Evolutionary conservation across 2,113 vertebrate genomes (phyloP).

Genomic region (Apus apus): DNA sequence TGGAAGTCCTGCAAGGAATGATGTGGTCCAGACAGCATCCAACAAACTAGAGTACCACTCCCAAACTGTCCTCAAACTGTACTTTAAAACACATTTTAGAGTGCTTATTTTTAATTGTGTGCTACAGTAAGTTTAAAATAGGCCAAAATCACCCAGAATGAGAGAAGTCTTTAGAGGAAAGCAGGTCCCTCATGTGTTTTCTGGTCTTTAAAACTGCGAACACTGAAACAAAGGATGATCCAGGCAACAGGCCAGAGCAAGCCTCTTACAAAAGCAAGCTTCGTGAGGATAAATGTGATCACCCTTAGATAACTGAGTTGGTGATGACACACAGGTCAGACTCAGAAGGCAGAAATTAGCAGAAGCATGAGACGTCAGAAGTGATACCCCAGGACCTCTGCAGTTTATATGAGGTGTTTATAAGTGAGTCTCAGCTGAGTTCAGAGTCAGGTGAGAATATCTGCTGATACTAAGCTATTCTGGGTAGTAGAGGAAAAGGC

Average conservation of each 20-base stretch:
- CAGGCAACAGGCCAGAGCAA: not conserved
- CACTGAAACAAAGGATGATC: not conserved
- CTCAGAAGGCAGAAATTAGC: not conserved
- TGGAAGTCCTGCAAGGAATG: not conserved
- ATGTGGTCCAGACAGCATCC: not conserved
- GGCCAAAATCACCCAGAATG: not conserved
- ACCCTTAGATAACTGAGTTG: not conserved
- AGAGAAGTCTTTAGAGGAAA: not conserved
- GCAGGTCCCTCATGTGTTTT: not conserved
- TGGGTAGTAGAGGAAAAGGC: not conserved
- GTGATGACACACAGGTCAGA: not conserved
- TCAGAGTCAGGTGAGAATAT: not conserved
- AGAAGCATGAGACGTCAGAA: not conserved
- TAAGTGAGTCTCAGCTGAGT: not conserved
- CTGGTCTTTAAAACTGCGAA: not conserved
- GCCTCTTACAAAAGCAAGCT: not conserved
- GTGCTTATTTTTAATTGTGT: not conserved
- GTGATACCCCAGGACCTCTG: not conserved
- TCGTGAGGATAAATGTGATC: not conserved
- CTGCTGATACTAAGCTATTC: not conserved
- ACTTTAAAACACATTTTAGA: not conserved
- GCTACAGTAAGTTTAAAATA: not conserved
- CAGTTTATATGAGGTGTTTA: not conserved
- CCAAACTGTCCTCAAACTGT: not conserved
- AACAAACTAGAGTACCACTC: not conserved